A percentile compares a stretch with the other conserved stretches of the same genome.
These are phyloP conservation scores for Neotragus moschatus DNA, from an alignment of 2,113 vertebrate species.

Conservation along the genomic window DNA sequence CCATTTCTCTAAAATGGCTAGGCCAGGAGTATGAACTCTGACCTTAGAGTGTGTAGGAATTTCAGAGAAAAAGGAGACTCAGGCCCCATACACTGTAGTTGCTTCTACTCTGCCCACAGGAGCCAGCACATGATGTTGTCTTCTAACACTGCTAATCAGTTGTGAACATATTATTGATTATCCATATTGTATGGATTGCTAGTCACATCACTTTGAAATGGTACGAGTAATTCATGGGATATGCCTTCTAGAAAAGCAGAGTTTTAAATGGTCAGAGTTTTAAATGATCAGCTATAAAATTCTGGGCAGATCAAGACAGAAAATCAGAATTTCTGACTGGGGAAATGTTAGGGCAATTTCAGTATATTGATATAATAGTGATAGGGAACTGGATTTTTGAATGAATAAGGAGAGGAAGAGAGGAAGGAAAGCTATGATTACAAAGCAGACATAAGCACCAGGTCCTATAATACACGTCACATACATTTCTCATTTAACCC, in stretches of 20 bases:
- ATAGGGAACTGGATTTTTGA: neutral
- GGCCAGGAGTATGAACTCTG: neutral
- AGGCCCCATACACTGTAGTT: rapidly evolving
- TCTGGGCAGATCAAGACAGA: neutral
- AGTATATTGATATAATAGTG: neutral
- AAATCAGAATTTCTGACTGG: neutral
- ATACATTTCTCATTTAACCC: neutral
- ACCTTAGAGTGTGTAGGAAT: rapidly evolving
- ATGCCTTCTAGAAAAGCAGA: neutral
- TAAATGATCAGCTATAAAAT: neutral
- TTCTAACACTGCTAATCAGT: neutral
- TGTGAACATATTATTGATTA: neutral
- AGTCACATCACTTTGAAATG: neutral
- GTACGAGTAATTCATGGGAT: neutral
- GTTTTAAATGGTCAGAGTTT: neutral
- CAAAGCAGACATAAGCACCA: rapidly evolving
- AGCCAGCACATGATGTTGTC: rapidly evolving
- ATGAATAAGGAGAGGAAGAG: neutral
- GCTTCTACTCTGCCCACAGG: neutral
- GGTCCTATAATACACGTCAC: neutral
- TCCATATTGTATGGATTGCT: neutral
- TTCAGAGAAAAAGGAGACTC: rapidly evolving
- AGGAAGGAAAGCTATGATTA: neutral
- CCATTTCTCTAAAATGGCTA: neutral
- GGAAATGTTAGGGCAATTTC: neutral